Base-by-base conservation (phyloP, 2,113 vertebrate species). In the Carlito syrichta region DNA sequence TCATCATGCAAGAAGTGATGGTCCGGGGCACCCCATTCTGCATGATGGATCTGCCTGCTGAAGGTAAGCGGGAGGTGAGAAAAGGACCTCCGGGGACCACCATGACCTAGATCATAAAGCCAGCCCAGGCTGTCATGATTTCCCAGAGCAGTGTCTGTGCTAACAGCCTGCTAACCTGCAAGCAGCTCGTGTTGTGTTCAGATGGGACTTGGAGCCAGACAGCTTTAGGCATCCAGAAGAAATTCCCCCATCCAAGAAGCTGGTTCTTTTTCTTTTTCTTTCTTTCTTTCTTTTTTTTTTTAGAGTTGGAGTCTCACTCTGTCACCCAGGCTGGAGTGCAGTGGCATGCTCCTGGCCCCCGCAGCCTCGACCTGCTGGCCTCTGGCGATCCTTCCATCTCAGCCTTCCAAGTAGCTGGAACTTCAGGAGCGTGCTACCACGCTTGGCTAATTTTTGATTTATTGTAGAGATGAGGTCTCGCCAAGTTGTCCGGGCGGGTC, bases 1-100 rank as follows among this genome's bases (percentile, higher is more conserved):
- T 99, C 87, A 99, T 99, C 95, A 98, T 99, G 43, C 99, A 99
- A 97, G 99, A 99, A 98, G 99, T 99, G 20, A 98, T 99, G 77
- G 98, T 99, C 78, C 98, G 98, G 60, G 99, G 99, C 19, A 97
- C 98, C 12, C 99, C 99, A 0, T 99, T 99, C 95, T 99, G 99
- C 98, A 99, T 99, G 98, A 98, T 99, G 79, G 99, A 99, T 32
- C 97, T 99, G 38, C 93, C 99, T 50, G 98, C 99, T 13, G 98
- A 99, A 98, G 99, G 99, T 99, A 97, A 92, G 87, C 3, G 1
- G 58, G 68, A 93, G 38, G 76, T 96, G 81, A 69, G 58, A 82
- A 96, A 92, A 79, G 52, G 38, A 20, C 54, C 76, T 62, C 5
- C 27, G 30, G n/a, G 48, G 3, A 43, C 58, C 19, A 94, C 81